phyloP scores from a whole-genome alignment of 2,888 invertebrate species.

The Cephus rjabovi region DNA sequence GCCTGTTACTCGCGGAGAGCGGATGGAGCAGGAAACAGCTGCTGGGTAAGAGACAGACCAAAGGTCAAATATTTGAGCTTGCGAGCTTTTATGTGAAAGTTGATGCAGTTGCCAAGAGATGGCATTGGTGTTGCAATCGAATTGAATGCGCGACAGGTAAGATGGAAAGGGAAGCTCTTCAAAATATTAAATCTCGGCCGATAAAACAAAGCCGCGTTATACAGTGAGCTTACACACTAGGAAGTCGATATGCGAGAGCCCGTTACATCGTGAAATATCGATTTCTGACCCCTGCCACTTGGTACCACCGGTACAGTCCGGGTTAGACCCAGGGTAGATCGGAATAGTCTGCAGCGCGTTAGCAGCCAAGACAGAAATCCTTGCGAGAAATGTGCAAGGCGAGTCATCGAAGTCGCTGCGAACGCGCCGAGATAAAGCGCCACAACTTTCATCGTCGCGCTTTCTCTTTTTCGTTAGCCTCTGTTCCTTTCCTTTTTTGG shows the following conservation, averaged over 20 bases:
- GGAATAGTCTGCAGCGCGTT: background rate
- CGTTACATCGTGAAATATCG: constrained; percentile 38
- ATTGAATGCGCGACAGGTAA: background rate
- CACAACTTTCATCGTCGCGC: background rate
- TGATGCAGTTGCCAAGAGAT: background rate
- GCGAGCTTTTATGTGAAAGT: background rate
- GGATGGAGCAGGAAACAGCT: background rate
- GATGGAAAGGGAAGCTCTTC: background rate
- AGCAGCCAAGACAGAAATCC: background rate
- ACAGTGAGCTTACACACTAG: constrained; percentile 27
- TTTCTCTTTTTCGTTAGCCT: background rate
- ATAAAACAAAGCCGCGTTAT: constrained; percentile 19
- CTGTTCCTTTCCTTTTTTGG: background rate
- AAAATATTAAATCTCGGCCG: constrained; percentile 18
- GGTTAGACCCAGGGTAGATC: background rate
- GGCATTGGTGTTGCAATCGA: background rate
- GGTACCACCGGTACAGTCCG: constrained; percentile 22
- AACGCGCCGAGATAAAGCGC: constrained; percentile 20
- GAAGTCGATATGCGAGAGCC: constrained; percentile 34
- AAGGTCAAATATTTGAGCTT: background rate
- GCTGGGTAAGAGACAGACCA: too few species aligned
- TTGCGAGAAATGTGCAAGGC: constrained; percentile 7
- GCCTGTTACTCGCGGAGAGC: background rate
- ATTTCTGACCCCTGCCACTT: constrained; percentile 48
- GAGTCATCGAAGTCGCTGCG: constrained; percentile 25